Base-by-base conservation (phyloP, 2,113 vertebrate species). In the Vulpes ferrilata region DNA sequence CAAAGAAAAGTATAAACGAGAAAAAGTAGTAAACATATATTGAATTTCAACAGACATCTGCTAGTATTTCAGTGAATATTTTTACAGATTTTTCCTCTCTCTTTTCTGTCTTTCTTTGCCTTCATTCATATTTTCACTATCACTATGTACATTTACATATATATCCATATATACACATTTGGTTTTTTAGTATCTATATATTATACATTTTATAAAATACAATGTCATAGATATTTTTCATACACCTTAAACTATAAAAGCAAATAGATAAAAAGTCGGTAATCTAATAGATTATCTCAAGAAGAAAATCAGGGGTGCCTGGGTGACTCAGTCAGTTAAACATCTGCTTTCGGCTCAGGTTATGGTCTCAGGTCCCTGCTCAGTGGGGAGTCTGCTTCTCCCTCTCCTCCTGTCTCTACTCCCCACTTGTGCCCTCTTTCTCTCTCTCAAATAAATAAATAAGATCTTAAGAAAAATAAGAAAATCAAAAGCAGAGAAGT, bases 171-270 rank as follows among this genome's bases (percentile, higher is more conserved):
- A 32, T 20, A 73, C 5, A 60, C 12, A 80, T 69, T 57, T 60
- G 32, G 57, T 25, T 64, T 16, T 69, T 81, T 62, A 73, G n/a
- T 83, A 19, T 11, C 38, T 83, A 59, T 23, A 60, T 83, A 59
- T 27, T 4, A 51, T 62, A 35, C 20, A 73, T 51, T 74, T 84
- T 60, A 60, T 32, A 73, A 62, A 84, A 84, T 74, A 84, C 2
- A 32, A 27, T 84, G 25, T 38, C 89, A 91, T 81, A 64, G 13
- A 38, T 67, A 91, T 80, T 81, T 81, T 81, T 91, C 88, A 67
- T 38, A 80, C 30, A n/a, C 35, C 9, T 48, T 74, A 35, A 73
- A 48, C 35, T 83, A 84, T 35, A 92, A 74, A 92, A 38, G 60
- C 55, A 73, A 23, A 48, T 43, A 43, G 27, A 84, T 53, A 32